phyloP scores from a whole-genome alignment of 53 echinoderm and acorn worm genomes.

The Holothuria leucospilota region DNA sequence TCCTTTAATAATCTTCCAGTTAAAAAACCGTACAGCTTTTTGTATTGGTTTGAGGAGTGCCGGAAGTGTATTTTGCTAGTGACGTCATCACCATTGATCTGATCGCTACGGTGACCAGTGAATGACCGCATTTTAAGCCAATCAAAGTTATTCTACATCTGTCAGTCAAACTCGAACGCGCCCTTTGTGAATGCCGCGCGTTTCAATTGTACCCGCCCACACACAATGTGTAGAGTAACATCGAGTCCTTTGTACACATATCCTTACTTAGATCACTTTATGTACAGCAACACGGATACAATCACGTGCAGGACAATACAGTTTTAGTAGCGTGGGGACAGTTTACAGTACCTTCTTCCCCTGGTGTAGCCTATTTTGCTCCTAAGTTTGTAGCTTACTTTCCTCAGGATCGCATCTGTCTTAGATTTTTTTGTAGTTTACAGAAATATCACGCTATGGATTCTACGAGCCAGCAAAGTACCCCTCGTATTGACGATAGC shows the following conservation, averaged over 20 bases:
- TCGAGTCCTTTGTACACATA: conserved; percentile 35
- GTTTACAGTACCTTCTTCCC: conserved; percentile 39
- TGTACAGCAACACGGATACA: conserved; percentile 27
- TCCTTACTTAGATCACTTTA: conserved; percentile 27
- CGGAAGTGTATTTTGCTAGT: conserved; percentile 59
- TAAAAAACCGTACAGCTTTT: conserved; percentile 18
- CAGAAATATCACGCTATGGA: conserved; percentile 45
- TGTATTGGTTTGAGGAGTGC: conserved; percentile 49
- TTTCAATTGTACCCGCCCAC: conserved; percentile 57
- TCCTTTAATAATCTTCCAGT: conserved; percentile 27
- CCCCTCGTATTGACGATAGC: conserved; percentile 42
- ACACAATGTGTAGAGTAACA: conserved; percentile 43
- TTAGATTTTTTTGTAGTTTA: conserved; percentile 44
- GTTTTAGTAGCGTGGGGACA: conserved; percentile 48
- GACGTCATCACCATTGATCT: conserved; percentile 63
- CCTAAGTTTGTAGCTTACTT: conserved; percentile 52
- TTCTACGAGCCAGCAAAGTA: conserved; percentile 56
- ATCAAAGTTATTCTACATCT: conserved; percentile 60
- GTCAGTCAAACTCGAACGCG: conserved; percentile 56
- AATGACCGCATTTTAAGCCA: conserved; percentile 67
- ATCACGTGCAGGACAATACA: conserved; percentile 47
- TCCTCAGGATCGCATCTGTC: conserved; percentile 52
- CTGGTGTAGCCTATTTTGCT: conserved; percentile 49
- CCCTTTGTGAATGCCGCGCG: conserved; percentile 57
- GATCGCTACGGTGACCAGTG: conserved; percentile 67